phyloP scores from a whole-genome alignment of 2,888 invertebrate genomes.

The Chaetogeoica ovagalla region DNA sequence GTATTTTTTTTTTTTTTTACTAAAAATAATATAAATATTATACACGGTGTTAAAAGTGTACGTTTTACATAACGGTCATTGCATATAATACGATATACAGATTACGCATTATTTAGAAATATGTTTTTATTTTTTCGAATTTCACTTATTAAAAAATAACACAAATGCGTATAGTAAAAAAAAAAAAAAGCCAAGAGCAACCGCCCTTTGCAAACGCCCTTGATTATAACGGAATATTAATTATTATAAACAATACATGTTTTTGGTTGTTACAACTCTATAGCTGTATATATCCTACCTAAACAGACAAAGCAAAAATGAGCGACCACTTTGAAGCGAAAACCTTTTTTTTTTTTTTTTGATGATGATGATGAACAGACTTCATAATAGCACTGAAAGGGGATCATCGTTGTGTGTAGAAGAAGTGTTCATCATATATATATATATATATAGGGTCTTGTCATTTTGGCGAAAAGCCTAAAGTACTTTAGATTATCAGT shows the following conservation, averaged over 20 bases:
- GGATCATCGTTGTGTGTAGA: conserved; percentile 15
- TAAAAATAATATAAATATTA: no score
- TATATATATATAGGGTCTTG: not conserved
- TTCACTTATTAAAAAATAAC: no score
- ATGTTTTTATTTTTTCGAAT: no score
- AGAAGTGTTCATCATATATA: not conserved
- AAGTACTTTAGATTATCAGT: conserved; percentile 2
- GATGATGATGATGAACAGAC: not conserved
- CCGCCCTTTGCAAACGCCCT: no score
- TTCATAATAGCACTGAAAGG: conserved; percentile 3
- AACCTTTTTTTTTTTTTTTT: not conserved
- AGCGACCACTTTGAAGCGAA: conserved; percentile 9
- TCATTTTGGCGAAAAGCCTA: conserved; percentile 25
- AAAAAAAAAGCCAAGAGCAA: no score
- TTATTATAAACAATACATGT: not conserved
- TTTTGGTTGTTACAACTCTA: not conserved
- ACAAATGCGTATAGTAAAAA: no score
- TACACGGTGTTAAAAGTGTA: no score
- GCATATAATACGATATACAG: no score
- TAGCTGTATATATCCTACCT: not conserved
- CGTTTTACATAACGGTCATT: no score
- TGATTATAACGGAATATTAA: not conserved
- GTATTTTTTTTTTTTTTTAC: no score
- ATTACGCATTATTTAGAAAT: no score
- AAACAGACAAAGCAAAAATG: conserved; percentile 9